Evolutionary conservation across 2,113 vertebrate species (phyloP).

Genomic region (Phyllopteryx taeniolatus): DNA sequence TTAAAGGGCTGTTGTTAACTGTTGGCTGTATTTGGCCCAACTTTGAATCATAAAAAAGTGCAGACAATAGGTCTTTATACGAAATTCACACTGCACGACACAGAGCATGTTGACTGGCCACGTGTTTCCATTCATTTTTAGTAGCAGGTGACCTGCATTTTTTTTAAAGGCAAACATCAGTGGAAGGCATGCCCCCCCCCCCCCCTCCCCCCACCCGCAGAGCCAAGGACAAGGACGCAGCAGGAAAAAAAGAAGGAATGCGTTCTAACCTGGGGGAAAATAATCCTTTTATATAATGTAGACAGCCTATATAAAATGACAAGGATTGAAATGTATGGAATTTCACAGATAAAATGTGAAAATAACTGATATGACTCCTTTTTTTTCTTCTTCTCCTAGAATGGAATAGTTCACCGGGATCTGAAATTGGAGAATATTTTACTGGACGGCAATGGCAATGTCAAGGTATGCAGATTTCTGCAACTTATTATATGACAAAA

Average conservation of each 20-base stretch:
- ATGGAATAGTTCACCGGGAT: constrained; percentile 92
- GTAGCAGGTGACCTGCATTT: constrained; percentile 43
- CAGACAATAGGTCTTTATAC: constrained; percentile 2
- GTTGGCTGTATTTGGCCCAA: not conserved
- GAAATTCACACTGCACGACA: not conserved
- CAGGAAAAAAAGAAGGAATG: constrained; percentile 40
- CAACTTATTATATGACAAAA: not conserved
- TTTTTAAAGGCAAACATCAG: constrained; percentile 30
- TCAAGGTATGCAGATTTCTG: constrained; percentile 79
- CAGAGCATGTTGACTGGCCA: constrained; percentile 8
- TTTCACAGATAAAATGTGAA: constrained; percentile 8
- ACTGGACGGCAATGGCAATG: constrained; percentile 84
- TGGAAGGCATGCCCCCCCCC: constrained; percentile 64
- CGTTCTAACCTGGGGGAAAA: constrained; percentile 33
- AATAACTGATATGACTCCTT: not conserved
- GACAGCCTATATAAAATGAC: constrained; percentile 11
- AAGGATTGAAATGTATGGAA: not conserved
- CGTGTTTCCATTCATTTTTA: not conserved
- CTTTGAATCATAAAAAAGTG: not conserved
- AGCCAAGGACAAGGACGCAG: constrained; percentile 60
- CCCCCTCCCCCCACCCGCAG: constrained; percentile 19
- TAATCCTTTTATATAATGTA: constrained; percentile 30
- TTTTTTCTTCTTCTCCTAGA: constrained; percentile 65
- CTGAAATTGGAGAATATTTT: constrained; percentile 98
- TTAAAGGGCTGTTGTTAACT: constrained; percentile 1